phyloP scores from a whole-genome alignment of 2,797 vertebrate genomes.

The Lagodon rhomboides region DNA sequence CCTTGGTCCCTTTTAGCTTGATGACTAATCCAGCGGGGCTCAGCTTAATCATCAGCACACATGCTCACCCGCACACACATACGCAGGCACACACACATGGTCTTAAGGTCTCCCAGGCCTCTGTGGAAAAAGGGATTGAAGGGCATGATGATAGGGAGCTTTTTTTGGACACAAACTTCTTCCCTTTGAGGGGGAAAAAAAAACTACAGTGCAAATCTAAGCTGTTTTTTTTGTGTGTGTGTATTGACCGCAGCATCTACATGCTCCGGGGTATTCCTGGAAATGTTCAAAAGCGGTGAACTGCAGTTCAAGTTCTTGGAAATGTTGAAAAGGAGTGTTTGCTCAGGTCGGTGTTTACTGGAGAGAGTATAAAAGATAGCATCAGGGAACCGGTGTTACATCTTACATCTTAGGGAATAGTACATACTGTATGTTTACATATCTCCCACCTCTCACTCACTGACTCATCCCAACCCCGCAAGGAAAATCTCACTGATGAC shows the following conservation, averaged over 20 bases:
- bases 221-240: slow-evolving; percentile 8
- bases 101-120: slow-evolving; percentile 53
- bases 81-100: slow-evolving; percentile 53
- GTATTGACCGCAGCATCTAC: slow-evolving; percentile 24
- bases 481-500: slow-evolving; percentile 22
- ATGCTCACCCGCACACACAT: slow-evolving; percentile 23
- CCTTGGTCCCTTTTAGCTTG: slow-evolving; percentile 75
- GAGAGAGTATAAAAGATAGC: slow-evolving; percentile 20
- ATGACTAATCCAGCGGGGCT: slow-evolving; percentile 79
- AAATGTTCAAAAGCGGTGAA: slow-evolving; percentile 40
- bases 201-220: slow-evolving; percentile 28
- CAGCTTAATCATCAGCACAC: slow-evolving; percentile 69
- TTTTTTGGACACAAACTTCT: slow-evolving; percentile 45
- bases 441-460: slow-evolving; percentile 50
- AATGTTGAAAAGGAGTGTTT: slow-evolving; percentile 36
- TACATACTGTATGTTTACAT: slow-evolving; percentile 42
- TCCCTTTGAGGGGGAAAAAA: slow-evolving; percentile 10
- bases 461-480: slow-evolving; percentile 39
- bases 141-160: slow-evolving; percentile 55
- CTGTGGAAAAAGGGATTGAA: slow-evolving; percentile 56
- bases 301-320: slow-evolving; percentile 37
- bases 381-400: slow-evolving; percentile 24
- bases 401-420: slow-evolving; percentile 44
- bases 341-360: slow-evolving; percentile 34
- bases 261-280: slow-evolving; percentile 53